Evolutionary conservation across 2,888 invertebrate genomes (phyloP).

Genomic region (Actias luna): DNA sequence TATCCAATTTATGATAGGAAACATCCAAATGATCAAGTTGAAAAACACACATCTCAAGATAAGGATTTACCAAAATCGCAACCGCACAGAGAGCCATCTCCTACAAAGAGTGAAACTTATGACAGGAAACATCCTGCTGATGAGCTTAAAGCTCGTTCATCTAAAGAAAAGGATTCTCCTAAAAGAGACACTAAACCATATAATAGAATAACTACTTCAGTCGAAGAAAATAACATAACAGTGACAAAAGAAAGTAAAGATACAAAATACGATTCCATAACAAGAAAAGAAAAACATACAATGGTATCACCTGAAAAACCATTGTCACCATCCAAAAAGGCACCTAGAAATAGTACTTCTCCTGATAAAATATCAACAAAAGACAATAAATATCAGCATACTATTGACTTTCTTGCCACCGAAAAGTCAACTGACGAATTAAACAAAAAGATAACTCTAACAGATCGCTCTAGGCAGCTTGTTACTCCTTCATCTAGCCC

Average conservation of each 20-base stretch:
- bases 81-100: slow-evolving; percentile 14
- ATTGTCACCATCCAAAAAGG: slow-evolving; percentile 39
- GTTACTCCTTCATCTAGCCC: slow-evolving; percentile 78
- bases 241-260: slow-evolving; percentile 33
- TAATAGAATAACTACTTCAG: slow-evolving; percentile 9
- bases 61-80: slow-evolving; percentile 13
- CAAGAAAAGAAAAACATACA: slow-evolving; percentile 35
- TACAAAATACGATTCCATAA: slow-evolving; percentile 35
- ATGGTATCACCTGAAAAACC: slow-evolving; percentile 33
- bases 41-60: slow-evolving; percentile 12
- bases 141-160: slow-evolving; percentile 15
- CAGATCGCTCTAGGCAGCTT: slow-evolving; percentile 60
- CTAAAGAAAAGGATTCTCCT: slow-evolving; percentile 17
- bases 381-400: slow-evolving; percentile 49
- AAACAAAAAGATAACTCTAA: slow-evolving; percentile 45
- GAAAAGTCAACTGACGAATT: slow-evolving; percentile 56
- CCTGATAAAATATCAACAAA: slow-evolving; percentile 48
- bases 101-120: slow-evolving; percentile 14
- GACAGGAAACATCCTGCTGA: slow-evolving; percentile 6
- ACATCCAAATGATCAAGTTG: slow-evolving; percentile 21
- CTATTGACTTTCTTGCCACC: slow-evolving; percentile 55
- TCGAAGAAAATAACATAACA: slow-evolving; percentile 16
- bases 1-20: slow-evolving; percentile 45
- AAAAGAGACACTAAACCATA: not conserved
- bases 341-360: slow-evolving; percentile 45